Conservation (phyloP, 2,113 vertebrate genomes). For the Tauraco erythrolophus region DNA sequence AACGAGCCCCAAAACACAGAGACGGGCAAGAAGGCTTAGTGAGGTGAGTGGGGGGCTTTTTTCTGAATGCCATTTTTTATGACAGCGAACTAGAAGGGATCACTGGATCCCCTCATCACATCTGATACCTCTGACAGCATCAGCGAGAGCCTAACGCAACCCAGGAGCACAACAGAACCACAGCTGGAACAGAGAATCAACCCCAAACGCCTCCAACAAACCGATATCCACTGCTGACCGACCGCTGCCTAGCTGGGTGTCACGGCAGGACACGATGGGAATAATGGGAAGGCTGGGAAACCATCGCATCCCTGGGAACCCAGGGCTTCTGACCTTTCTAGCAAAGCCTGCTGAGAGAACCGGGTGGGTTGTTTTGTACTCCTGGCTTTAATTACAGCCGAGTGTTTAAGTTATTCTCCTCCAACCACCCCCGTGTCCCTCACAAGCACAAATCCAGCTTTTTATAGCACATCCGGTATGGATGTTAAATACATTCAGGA, state of each 20-base stretch:
- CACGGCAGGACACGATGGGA: not conserved
- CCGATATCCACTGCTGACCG: accelerated
- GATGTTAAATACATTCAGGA: conserved; percentile 75
- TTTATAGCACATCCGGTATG: conserved; percentile 73
- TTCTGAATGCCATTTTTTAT: not conserved
- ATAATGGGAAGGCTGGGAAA: not conserved
- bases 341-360: conserved; percentile 23
- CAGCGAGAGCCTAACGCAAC: not conserved
- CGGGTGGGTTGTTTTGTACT: conserved; percentile 29
- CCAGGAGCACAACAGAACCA: not conserved
- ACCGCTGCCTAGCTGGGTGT: not conserved
- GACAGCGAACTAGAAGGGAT: not conserved
- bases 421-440: conserved; percentile 26
- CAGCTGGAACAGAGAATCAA: not conserved
- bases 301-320: conserved; percentile 10
- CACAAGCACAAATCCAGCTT: conserved; percentile 61
- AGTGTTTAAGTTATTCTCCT: conserved; percentile 63
- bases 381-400: conserved; percentile 69
- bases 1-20: not conserved
- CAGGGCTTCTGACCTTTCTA: conserved; percentile 21
- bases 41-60: not conserved
- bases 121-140: not conserved
- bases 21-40: not conserved
- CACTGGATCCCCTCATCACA: not conserved
- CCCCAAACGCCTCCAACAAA: not conserved